phyloP scores from a whole-genome alignment of 2,797 vertebrate genomes.

The Danionella dracula region DNA sequence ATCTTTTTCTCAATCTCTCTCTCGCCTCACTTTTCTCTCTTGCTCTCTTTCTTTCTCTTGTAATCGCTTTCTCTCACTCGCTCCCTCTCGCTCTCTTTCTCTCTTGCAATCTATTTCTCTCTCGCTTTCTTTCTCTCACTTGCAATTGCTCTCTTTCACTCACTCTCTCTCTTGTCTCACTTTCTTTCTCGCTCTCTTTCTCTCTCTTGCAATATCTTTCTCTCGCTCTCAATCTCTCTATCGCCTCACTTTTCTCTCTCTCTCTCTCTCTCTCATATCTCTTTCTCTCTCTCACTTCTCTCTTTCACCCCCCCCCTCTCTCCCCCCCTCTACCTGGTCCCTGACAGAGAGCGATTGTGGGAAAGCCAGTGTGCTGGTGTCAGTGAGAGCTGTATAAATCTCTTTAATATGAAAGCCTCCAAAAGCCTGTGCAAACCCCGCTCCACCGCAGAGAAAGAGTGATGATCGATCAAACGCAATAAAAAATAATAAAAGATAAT shows the following conservation, averaged over 20 bases:
- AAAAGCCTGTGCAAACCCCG: constrained; percentile 14
- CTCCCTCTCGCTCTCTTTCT: not conserved
- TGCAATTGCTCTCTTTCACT: not conserved
- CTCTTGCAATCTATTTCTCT: not conserved
- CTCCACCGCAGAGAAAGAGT: constrained; percentile 14
- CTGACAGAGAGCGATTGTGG: constrained; percentile 19
- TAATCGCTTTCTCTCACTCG: not conserved
- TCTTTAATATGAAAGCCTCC: constrained; percentile 29
- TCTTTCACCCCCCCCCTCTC: not conserved
- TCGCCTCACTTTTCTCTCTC: not conserved
- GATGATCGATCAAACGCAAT: constrained; percentile 17
- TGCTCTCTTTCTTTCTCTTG: not conserved
- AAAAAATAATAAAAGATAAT: constrained; percentile 16
- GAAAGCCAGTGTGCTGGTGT: constrained; percentile 24
- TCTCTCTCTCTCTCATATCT: not conserved
- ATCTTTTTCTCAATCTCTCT: not conserved
- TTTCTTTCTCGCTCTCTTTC: not conserved
- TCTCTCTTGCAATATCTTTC: no score
- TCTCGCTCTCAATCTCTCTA: not conserved
- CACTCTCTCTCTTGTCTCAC: not conserved
- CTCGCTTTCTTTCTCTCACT: not conserved
- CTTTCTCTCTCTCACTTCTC: not conserved
- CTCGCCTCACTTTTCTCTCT: not conserved
- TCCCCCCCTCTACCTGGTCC: constrained; percentile 1
- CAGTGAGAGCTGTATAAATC: constrained; percentile 30